Evolutionary conservation across 2,113 vertebrate species (phyloP), one percentile per base, ranked within the genome.

Genomic region (Penelope pileata): DNA sequence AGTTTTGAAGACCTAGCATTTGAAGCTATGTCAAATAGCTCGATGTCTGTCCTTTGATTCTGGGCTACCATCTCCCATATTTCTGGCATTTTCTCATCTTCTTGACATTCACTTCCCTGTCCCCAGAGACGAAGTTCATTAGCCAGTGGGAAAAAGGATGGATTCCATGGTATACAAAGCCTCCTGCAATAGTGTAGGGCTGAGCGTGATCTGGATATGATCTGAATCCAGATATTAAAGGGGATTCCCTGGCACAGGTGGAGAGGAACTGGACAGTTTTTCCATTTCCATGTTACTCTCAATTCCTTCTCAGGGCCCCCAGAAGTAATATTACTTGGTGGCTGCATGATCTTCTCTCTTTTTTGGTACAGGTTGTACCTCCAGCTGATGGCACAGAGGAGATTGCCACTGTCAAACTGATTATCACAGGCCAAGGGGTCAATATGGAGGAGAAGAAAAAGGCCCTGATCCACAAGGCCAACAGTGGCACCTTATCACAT

Each of bases 391-490:
- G 68, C 27, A 60, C 72, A 59, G 91, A 93, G 53, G 96, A 96
- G 45, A 66, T 97, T 47, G 97, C 81, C 26, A 88, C 63, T 36
- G 86, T 96, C 68, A 94, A 67, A 64, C 78, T 97, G 76, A 83
- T 79, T 54, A 82, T 94, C 66, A 80, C 48, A 13, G 93, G 97
- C 12, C 45, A 96, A 40, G 69, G 54, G 4, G 14, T 97, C 84
- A 84, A 7, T 48, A 50, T 95, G 18, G 73, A 96, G 32, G 96
- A 97, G 86, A 93, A 95, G 74, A 97, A 97, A 76, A 93, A 87
- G 2, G 94, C 97, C 34, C 79, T 98, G 36, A 97, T 98, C 68
- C 88, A 30, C 45, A 96, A 94, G 83, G 48, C 86, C 32, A 63
- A 48, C 30, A 92, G 26, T 14, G 93, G 97, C 42, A 83, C 90